A percentile compares a stretch with the other conserved stretches of the same genome.
Evolutionary conservation across 2,797 vertebrate species (phyloP).

Genomic region (Karalla daura): DNA sequence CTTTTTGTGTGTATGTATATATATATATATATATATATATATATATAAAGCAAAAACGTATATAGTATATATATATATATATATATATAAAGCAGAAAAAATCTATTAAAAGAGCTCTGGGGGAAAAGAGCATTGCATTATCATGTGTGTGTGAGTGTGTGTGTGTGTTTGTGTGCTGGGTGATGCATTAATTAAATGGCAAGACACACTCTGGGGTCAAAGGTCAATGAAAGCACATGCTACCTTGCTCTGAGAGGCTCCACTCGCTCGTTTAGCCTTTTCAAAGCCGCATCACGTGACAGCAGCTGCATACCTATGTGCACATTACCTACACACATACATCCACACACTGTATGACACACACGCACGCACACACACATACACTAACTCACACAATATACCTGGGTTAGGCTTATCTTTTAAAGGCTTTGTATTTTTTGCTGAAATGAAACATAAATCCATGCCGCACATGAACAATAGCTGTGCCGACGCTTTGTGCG

Average conservation of each 20-base stretch:
- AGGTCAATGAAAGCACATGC: constrained; percentile 18
- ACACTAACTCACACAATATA: not conserved
- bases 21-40: too few species aligned
- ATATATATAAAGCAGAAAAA: too few species aligned
- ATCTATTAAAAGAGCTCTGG: too few species aligned
- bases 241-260: not conserved
- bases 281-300: constrained; percentile 19
- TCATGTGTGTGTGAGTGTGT: constrained; percentile 10
- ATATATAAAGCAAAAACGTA: too few species aligned
- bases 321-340: constrained; percentile 12
- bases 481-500: constrained; percentile 6
- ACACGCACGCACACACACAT: constrained; percentile 6
- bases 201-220: constrained; percentile 11
- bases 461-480: not conserved
- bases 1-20: too few species aligned
- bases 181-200: constrained; percentile 12
- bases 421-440: constrained; percentile 20
- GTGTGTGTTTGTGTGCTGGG: not conserved
- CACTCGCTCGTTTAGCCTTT: constrained; percentile 36
- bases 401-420: constrained; percentile 1
- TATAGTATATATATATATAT: too few species aligned
- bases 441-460: constrained; percentile 3
- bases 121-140: too few species aligned
- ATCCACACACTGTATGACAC: not conserved
- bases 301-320: constrained; percentile 25